Conservation (phyloP, 2,113 vertebrate species). For the Eudorcas thomsonii region DNA sequence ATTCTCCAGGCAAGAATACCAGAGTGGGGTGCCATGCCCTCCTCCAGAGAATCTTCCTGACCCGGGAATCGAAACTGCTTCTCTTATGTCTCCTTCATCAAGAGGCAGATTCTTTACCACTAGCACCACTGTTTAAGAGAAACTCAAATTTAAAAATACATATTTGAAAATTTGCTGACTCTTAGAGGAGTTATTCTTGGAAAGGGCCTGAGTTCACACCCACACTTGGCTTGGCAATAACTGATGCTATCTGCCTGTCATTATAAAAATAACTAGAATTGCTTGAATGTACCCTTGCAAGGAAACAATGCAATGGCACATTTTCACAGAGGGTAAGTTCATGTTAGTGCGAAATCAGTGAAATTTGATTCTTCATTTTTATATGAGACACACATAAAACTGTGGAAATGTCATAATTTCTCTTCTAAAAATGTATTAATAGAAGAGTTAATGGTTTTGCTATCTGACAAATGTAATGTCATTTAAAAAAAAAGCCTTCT, state of each 20-base stretch:
- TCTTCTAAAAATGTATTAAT: background rate
- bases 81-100: background rate
- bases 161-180: background rate
- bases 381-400: background rate
- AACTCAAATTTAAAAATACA: background rate
- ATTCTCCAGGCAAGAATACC: background rate
- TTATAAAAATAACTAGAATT: conserved; percentile 12
- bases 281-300: background rate
- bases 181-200: background rate
- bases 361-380: background rate
- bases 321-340: background rate
- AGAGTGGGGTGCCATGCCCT: background rate
- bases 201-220: background rate
- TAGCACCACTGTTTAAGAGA: background rate
- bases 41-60: background rate
- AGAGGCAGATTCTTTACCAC: background rate
- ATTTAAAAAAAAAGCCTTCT: background rate
- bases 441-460: background rate
- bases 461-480: background rate
- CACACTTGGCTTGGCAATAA: background rate
- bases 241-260: background rate
- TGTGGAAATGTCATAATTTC: background rate
- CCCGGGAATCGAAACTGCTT: background rate
- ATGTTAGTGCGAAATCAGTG: background rate
- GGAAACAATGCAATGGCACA: background rate